phyloP scores from a whole-genome alignment of 2,888 invertebrate genomes.

The Tetrapedia diversipes region DNA sequence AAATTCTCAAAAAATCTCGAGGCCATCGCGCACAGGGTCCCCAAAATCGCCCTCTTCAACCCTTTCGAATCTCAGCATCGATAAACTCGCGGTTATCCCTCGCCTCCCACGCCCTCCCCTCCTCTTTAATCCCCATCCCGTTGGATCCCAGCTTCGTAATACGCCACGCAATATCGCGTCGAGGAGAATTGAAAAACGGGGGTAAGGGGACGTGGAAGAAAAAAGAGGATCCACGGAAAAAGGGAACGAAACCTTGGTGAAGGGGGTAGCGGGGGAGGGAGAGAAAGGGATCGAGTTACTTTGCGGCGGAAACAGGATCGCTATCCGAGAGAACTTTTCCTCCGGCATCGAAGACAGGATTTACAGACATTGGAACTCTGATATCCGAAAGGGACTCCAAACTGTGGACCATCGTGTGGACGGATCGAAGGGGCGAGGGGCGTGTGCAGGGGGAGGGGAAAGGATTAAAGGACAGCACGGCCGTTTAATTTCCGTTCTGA shows the following conservation, averaged over 20 bases:
- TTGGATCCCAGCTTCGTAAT: constrained; percentile 1
- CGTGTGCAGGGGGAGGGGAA: no score
- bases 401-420: constrained; percentile 43
- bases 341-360: constrained; percentile 36
- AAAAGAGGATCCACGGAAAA: no score
- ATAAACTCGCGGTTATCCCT: neutral
- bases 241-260: neutral
- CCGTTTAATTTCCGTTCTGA: constrained; percentile 67
- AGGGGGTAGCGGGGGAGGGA: neutral
- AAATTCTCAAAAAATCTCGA: no score
- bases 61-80: neutral
- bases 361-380: constrained; percentile 18
- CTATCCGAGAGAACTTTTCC: constrained; percentile 27
- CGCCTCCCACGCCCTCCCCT: no score
- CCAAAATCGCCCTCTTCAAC: no score
- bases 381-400: constrained; percentile 52
- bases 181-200: neutral
- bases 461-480: constrained; percentile 57
- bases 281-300: neutral
- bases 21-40: no score
- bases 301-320: constrained; percentile 15
- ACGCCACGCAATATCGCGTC: constrained; percentile 5
- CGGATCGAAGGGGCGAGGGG: no score
- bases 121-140: constrained; percentile 7
- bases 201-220: neutral